These are phyloP conservation scores for Nerophis lumbriciformis DNA, from an alignment of 2,113 vertebrate species.

Conservation along the genomic window DNA sequence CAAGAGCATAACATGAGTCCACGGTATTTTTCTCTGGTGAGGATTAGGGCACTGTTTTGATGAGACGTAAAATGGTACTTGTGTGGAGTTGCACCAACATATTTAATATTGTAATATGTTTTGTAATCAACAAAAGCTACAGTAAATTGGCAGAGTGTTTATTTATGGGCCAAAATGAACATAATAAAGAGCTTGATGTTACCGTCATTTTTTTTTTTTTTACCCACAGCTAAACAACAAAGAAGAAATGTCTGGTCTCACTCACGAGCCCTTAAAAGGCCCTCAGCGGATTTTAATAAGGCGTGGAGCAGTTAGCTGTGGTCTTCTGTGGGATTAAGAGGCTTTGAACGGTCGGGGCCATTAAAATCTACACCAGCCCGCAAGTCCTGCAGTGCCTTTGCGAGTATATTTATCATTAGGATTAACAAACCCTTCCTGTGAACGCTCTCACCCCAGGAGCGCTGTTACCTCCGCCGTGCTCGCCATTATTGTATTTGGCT, in stretches of 20 bases:
- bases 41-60: too few species aligned
- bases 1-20: too few species aligned
- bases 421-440: slow-evolving; percentile 59
- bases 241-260: slow-evolving; percentile 42
- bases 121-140: not conserved
- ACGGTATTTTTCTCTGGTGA: too few species aligned
- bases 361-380: slow-evolving; percentile 61
- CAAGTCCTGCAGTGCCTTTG: slow-evolving; percentile 51
- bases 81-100: too few species aligned
- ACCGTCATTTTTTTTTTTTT: slow-evolving; percentile 3
- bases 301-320: slow-evolving; percentile 53
- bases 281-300: slow-evolving; percentile 70
- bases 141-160: not conserved
- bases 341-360: slow-evolving; percentile 68
- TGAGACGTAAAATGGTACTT: too few species aligned
- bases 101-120: too few species aligned
- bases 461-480: slow-evolving; percentile 38
- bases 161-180: not conserved
- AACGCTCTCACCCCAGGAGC: slow-evolving; percentile 43
- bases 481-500: slow-evolving; percentile 52
- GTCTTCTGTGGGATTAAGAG: slow-evolving; percentile 71
- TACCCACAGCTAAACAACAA: slow-evolving; percentile 34
- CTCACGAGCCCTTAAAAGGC: slow-evolving; percentile 51
- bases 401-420: slow-evolving; percentile 69
- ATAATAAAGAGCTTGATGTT: slow-evolving; percentile 3